Conservation (phyloP, 2,888 invertebrate genomes). For the Meghimatium bilineatum region DNA sequence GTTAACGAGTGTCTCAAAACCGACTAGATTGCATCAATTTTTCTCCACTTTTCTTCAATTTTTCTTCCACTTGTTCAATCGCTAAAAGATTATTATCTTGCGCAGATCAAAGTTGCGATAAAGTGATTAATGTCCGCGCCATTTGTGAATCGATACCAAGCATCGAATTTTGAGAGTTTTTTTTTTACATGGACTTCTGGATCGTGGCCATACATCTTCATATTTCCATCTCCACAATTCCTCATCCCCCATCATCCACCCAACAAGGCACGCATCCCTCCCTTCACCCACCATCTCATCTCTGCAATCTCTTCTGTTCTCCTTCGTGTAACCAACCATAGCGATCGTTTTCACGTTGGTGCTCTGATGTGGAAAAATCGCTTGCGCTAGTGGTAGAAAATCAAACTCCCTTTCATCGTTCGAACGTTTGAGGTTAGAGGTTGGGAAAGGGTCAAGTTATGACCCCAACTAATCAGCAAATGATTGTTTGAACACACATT, state of each 20-base stretch:
- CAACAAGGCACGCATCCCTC: background rate
- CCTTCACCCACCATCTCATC: background rate
- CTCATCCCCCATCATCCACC: background rate
- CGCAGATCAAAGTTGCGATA: slow-evolving; percentile 32
- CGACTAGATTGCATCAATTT: slow-evolving; percentile 23
- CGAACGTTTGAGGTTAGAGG: slow-evolving; percentile 23
- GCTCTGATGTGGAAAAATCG: slow-evolving; percentile 33
- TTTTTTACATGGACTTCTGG: slow-evolving; percentile 29
- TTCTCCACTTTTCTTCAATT: background rate
- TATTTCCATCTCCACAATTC: slow-evolving; percentile 13
- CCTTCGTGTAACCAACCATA: slow-evolving; percentile 6
- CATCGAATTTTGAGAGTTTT: slow-evolving; percentile 29
- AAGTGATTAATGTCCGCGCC: slow-evolving; percentile 38
- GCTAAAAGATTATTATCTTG: slow-evolving; percentile 30
- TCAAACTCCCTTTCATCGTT: slow-evolving; percentile 35
- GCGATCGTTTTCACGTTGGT: slow-evolving; percentile 31
- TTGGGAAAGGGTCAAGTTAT: slow-evolving; percentile 27
- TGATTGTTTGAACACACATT: slow-evolving; percentile 39
- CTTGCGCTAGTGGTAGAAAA: slow-evolving; percentile 14
- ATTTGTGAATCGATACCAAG: slow-evolving; percentile 34
- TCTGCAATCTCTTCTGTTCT: background rate
- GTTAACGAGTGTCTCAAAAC: slow-evolving; percentile 28
- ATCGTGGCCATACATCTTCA: slow-evolving; percentile 24
- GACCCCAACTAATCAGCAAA: slow-evolving; percentile 41
- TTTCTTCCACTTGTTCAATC: slow-evolving; percentile 17